phyloP scores from a whole-genome alignment of 92 coral and sea anemone species.

The Epizoanthus stellaris region DNA sequence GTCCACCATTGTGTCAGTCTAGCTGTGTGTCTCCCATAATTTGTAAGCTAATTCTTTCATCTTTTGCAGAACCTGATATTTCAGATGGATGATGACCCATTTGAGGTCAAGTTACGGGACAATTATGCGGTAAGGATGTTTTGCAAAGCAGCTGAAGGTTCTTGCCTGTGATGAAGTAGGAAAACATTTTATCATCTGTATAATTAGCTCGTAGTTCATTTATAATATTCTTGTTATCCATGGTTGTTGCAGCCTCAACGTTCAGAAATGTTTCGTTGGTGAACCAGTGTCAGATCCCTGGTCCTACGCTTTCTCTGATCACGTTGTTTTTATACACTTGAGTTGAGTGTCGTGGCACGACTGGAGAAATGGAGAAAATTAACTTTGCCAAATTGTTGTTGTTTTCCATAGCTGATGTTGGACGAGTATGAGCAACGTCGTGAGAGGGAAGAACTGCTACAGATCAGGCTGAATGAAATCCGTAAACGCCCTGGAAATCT shows the following conservation, averaged over 20 bases:
- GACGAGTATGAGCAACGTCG: constrained; percentile 92
- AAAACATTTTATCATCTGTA: too few species aligned
- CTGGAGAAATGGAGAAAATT: neutral
- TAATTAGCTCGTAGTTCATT: too few species aligned
- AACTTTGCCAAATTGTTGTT: neutral
- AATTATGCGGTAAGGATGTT: constrained; percentile 87
- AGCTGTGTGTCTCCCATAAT: too few species aligned
- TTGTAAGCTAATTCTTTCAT: neutral
- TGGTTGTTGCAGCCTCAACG: too few species aligned
- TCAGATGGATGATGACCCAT: constrained; percentile 95
- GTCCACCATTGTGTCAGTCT: neutral
- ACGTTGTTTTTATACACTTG: too few species aligned
- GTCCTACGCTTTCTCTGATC: too few species aligned
- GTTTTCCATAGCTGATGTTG: constrained; percentile 65
- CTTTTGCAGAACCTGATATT: constrained; percentile 72
- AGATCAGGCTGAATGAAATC: constrained; percentile 81
- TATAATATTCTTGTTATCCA: too few species aligned
- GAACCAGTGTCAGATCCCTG: too few species aligned
- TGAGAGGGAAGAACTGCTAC: constrained; percentile 73
- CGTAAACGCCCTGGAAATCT: constrained; percentile 95
- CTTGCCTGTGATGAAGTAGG: too few species aligned
- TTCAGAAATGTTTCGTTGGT: too few species aligned
- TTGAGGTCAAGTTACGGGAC: constrained; percentile 96
- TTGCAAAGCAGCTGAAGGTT: neutral
- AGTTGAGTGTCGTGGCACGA: neutral